Percentiles rank a stretch among this genome's conserved stretches.
phyloP scores from a whole-genome alignment of 2,797 vertebrate species.

The Pitangus sulphuratus region DNA sequence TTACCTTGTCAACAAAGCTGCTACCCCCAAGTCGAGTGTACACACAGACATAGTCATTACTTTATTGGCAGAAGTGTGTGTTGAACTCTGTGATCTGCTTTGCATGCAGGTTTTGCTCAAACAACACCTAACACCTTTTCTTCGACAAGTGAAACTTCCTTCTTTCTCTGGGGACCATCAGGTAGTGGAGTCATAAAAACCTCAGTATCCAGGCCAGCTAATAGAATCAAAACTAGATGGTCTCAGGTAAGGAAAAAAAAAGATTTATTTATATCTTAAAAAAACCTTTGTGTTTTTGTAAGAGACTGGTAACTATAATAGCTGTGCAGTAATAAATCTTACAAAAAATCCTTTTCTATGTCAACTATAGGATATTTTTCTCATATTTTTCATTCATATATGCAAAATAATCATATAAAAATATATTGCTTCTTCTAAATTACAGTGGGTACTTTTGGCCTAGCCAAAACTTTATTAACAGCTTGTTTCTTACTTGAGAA shows the following conservation, averaged over 20 bases:
- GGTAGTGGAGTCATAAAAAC: constrained; percentile 69
- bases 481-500: neutral
- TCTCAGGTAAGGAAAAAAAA: constrained; percentile 71
- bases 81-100: neutral
- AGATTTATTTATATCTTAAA: neutral
- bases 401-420: neutral
- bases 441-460: neutral
- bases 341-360: neutral
- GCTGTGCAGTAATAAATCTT: neutral
- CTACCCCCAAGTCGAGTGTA: neutral
- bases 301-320: neutral
- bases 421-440: neutral
- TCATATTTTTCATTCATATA: neutral
- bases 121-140: constrained; percentile 67
- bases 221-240: constrained; percentile 74
- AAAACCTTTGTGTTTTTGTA: neutral
- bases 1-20: neutral
- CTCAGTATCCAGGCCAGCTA: constrained; percentile 68
- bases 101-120: constrained; percentile 70
- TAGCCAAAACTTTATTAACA: neutral
- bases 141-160: constrained; percentile 73
- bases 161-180: constrained; percentile 78
- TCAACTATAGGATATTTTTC: neutral
- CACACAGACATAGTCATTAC: rapidly evolving
- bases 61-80: neutral